These are phyloP conservation scores for Habropoda laboriosa DNA, from an alignment of 1,140 invertebrate species.

Conservation along the genomic window DNA sequence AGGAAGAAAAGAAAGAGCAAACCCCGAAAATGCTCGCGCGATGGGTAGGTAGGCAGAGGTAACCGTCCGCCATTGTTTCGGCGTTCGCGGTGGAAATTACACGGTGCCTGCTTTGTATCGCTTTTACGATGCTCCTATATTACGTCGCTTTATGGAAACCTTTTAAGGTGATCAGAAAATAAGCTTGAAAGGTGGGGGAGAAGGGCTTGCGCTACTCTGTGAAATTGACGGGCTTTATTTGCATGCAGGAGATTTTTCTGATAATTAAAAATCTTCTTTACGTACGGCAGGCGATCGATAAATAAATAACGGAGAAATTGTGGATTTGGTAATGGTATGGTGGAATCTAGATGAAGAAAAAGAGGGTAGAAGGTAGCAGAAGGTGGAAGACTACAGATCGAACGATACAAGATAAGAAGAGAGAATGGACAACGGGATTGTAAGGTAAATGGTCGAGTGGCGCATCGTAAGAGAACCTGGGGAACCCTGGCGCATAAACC, in stretches of 20 bases:
- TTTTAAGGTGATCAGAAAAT: conserved; percentile 19
- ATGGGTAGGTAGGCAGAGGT: too few species aligned
- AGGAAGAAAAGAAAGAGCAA: background rate
- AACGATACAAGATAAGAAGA: conserved; percentile 6
- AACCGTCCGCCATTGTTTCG: background rate
- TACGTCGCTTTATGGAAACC: background rate
- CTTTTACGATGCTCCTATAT: background rate
- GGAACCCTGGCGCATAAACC: conserved; percentile 70
- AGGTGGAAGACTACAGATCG: background rate
- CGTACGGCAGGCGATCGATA: too few species aligned
- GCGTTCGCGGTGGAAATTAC: background rate
- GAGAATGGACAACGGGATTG: conserved; percentile 41
- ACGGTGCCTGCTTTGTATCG: background rate
- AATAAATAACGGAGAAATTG: background rate
- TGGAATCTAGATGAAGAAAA: too few species aligned
- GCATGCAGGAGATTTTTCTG: background rate
- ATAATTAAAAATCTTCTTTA: too few species aligned
- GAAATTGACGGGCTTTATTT: background rate
- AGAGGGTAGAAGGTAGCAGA: background rate
- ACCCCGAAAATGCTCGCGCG: too few species aligned
- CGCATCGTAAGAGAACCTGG: conserved; percentile 54
- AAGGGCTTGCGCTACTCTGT: too few species aligned
- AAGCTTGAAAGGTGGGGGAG: background rate
- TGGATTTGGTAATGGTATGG: too few species aligned
- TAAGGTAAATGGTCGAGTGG: conserved; percentile 53